phyloP scores from a whole-genome alignment of 2,888 invertebrate species.

The Sesia apiformis region DNA sequence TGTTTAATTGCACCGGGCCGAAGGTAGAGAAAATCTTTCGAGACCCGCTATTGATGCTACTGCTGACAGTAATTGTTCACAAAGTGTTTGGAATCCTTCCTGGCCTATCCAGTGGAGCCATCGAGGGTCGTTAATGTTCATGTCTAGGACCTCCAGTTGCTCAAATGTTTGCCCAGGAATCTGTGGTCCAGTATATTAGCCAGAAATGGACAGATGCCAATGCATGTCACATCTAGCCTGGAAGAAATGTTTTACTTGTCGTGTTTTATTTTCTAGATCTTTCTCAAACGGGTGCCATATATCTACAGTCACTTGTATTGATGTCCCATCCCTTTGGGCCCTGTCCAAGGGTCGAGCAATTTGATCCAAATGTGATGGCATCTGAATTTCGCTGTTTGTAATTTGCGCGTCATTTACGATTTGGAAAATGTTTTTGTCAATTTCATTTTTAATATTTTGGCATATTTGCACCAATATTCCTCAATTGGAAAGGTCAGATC shows the following conservation, averaged over 20 bases:
- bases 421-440: conserved; percentile 8
- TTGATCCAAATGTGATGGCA: conserved; percentile 6
- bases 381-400: conserved; percentile 5
- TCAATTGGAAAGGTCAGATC: conserved; percentile 8
- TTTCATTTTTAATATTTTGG: conserved; percentile 6
- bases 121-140: neutral
- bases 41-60: neutral
- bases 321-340: conserved; percentile 6
- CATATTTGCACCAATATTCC: conserved; percentile 9
- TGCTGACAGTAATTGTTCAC: neutral
- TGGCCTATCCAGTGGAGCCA: neutral
- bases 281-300: conserved; percentile 13
- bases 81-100: neutral
- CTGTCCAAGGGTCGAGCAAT: conserved; percentile 9
- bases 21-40: neutral
- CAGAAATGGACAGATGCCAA: conserved; percentile 5
- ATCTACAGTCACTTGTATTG: conserved; percentile 10
- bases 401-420: conserved; percentile 7
- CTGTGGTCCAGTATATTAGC: conserved; percentile 7
- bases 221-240: conserved; percentile 4
- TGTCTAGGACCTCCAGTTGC: neutral
- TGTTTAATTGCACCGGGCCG: neutral
- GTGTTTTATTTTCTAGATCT: conserved; percentile 8
- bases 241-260: conserved; percentile 1
- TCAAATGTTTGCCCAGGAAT: conserved; percentile 5